These are phyloP conservation scores for Erebia ligea DNA, from an alignment of 2,888 invertebrate genomes.

Conservation along the genomic window DNA sequence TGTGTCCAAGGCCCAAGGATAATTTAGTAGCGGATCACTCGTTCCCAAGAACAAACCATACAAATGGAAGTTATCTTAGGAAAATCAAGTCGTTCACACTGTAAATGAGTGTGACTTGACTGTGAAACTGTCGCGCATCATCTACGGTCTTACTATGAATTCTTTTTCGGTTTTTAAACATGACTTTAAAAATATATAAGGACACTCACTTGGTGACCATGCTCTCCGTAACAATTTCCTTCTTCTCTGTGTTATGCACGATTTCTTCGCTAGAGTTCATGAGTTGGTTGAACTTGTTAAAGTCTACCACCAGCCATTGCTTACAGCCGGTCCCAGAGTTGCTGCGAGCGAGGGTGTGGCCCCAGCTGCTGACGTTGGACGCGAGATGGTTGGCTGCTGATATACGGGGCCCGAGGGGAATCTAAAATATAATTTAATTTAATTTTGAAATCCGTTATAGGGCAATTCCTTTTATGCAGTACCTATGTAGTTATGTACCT, in stretches of 20 bases:
- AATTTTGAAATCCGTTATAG: not conserved
- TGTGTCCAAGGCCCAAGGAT: no score
- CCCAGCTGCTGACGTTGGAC: slow-evolving; percentile 88
- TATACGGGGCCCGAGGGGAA: slow-evolving; percentile 89
- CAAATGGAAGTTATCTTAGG: no score
- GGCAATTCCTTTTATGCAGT: not conserved
- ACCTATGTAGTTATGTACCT: no score
- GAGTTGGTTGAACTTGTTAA: slow-evolving; percentile 79
- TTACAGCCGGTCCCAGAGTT: slow-evolving; percentile 93
- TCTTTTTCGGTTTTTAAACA: no score
- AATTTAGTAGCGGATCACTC: no score
- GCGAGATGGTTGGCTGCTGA: slow-evolving; percentile 93
- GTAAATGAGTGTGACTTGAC: no score
- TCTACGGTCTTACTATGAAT: no score
- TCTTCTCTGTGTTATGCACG: slow-evolving; percentile 44
- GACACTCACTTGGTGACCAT: slow-evolving; percentile 62
- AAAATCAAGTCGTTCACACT: no score
- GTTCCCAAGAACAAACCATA: no score
- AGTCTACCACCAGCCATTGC: slow-evolving; percentile 93
- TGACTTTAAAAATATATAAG: no score
- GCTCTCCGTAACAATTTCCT: slow-evolving; percentile 61
- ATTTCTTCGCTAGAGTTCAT: slow-evolving; percentile 44
- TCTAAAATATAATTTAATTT: slow-evolving; percentile 58
- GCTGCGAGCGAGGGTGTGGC: slow-evolving; percentile 84
- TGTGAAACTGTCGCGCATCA: no score